A percentile compares a stretch with the other conserved stretches of the same genome.
Conservation (phyloP, 23 tunicate species). For the Ciona savignyi region DNA sequence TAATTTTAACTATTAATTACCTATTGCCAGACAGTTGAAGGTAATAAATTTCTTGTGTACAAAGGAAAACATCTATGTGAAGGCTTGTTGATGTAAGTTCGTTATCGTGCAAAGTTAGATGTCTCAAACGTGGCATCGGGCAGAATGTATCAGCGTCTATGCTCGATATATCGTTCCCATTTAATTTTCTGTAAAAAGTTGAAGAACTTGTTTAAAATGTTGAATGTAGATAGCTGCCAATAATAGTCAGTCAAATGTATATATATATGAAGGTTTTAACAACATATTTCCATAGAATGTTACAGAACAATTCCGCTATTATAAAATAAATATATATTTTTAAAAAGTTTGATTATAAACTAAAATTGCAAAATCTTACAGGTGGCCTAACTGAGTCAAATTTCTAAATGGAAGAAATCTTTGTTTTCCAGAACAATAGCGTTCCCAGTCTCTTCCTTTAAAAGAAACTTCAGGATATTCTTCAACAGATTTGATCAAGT, state of each 20-base stretch:
- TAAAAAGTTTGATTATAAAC: not conserved
- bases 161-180: not conserved
- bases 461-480: slow-evolving; percentile 14
- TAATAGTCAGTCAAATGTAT: too few species aligned
- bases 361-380: slow-evolving; percentile 9
- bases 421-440: slow-evolving; percentile 4
- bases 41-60: slow-evolving; percentile 5
- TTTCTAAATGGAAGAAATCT: slow-evolving; percentile 17
- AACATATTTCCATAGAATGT: too few species aligned
- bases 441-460: slow-evolving; percentile 24
- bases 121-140: slow-evolving; percentile 14
- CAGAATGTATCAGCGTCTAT: slow-evolving; percentile 23
- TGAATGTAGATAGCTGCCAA: too few species aligned
- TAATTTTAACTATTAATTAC: too few species aligned
- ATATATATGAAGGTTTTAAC: too few species aligned
- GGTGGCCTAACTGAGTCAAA: not conserved
- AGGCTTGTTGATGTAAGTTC: slow-evolving; percentile 7
- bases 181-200: not conserved
- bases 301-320: too few species aligned
- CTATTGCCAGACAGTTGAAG: slow-evolving; percentile 15
- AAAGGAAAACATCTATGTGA: slow-evolving; percentile 16
- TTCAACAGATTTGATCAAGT: slow-evolving; percentile 13
- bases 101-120: slow-evolving; percentile 18
- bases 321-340: too few species aligned
- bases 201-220: too few species aligned